Evolutionary conservation across 1,140 invertebrate genomes (phyloP).

Genomic region (Panulirus ornatus): DNA sequence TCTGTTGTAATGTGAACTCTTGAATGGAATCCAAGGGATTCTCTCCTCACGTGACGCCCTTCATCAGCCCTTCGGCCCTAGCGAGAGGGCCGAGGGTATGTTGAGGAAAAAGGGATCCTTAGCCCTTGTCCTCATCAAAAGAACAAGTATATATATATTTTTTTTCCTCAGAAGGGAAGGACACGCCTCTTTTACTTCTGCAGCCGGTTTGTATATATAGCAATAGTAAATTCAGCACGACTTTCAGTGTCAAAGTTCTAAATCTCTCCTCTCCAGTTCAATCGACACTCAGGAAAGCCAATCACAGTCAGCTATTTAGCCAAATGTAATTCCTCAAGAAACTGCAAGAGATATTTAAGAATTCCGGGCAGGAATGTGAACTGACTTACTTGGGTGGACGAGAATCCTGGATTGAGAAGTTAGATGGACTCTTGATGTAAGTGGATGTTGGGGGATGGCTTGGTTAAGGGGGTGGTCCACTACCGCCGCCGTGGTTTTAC

Average conservation of each 20-base stretch:
- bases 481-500: background rate
- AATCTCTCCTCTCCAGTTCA: background rate
- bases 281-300: background rate
- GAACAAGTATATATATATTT: no score
- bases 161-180: no score
- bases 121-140: no score
- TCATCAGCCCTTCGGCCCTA: no score
- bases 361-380: background rate
- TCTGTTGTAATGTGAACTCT: no score
- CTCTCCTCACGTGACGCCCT: no score
- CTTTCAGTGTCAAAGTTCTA: background rate
- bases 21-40: no score
- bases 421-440: constrained; percentile 3
- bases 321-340: background rate
- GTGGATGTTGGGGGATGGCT: background rate
- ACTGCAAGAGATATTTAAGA: background rate
- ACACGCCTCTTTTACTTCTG: no score
- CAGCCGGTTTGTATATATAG: no score
- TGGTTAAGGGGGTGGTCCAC: background rate
- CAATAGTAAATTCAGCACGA: no score
- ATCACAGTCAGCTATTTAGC: background rate
- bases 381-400: background rate
- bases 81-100: no score
- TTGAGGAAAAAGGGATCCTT: no score
- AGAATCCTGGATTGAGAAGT: constrained; percentile 11